These are phyloP conservation scores for Holothuria leucospilota DNA, from an alignment of 53 echinoderm and acorn worm species.

Conservation along the genomic window DNA sequence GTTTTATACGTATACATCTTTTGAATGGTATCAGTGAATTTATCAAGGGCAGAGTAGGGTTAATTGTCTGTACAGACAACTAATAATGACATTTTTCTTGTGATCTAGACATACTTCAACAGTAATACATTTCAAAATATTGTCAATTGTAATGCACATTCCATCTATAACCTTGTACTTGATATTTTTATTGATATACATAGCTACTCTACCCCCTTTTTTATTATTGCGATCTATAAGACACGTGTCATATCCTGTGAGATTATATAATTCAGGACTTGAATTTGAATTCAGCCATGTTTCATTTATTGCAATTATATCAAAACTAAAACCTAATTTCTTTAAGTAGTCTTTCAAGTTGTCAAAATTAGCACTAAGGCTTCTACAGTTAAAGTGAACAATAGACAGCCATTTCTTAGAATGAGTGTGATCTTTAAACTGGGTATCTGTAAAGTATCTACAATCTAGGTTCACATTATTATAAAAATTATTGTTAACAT, in stretches of 20 bases:
- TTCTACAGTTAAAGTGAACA: slow-evolving; percentile 35
- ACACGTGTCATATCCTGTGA: too few species aligned
- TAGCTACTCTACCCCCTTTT: too few species aligned
- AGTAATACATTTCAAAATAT: slow-evolving; percentile 14
- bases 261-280: too few species aligned
- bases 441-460: slow-evolving; percentile 9
- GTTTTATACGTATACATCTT: too few species aligned
- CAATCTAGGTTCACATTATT: slow-evolving; percentile 34
- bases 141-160: slow-evolving; percentile 27
- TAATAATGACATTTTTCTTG: slow-evolving; percentile 20
- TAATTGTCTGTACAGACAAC: slow-evolving; percentile 33
- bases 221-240: too few species aligned
- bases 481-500: slow-evolving; percentile 22
- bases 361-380: slow-evolving; percentile 1
- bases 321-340: not conserved
- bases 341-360: slow-evolving; percentile 3
- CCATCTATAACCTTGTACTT: too few species aligned
- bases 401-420: not conserved
- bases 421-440: not conserved
- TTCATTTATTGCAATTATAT: slow-evolving; percentile 24
- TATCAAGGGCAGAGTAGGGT: too few species aligned
- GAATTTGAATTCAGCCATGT: too few species aligned
- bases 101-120: slow-evolving; percentile 1
- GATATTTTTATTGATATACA: too few species aligned
- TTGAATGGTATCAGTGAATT: too few species aligned